Conservation (phyloP, 2,113 vertebrate genomes). For the Cnemophilus loriae region DNA sequence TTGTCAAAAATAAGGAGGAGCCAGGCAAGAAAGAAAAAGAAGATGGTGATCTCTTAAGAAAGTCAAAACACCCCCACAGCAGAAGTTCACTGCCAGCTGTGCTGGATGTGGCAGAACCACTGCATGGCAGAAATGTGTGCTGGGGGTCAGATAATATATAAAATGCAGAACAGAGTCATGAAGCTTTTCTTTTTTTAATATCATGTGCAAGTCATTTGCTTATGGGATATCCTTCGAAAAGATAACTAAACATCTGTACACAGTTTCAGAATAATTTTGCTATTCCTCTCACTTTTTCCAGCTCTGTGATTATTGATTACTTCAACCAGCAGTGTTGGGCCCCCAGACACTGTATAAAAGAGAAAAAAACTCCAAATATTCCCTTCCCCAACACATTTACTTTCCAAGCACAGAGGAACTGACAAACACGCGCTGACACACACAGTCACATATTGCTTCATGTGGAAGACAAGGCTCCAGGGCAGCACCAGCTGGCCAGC, state of each 20-base stretch:
- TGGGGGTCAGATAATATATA: neutral
- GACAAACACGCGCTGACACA: neutral
- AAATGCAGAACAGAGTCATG: neutral
- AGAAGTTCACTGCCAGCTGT: neutral
- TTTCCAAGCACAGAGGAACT: neutral
- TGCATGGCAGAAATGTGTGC: rapidly evolving
- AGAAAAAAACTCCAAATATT: neutral
- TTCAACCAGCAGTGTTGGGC: neutral
- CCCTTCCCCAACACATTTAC: neutral
- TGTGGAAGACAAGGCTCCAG: neutral
- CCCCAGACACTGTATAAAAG: neutral
- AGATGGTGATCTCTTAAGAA: neutral
- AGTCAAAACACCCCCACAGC: neutral
- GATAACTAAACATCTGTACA: neutral
- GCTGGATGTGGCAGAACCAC: neutral
- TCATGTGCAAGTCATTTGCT: neutral
- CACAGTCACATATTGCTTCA: rapidly evolving
- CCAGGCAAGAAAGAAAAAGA: neutral
- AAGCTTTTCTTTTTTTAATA: neutral
- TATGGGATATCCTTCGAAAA: neutral
- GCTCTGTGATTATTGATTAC: neutral
- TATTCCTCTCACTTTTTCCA: neutral
- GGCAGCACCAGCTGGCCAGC: rapidly evolving
- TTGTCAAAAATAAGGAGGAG: neutral
- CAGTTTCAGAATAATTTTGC: neutral